A percentile compares a stretch with the other conserved stretches of the same genome.
phyloP scores from a whole-genome alignment of 2,888 invertebrate genomes.

The Drosophila anomalata region DNA sequence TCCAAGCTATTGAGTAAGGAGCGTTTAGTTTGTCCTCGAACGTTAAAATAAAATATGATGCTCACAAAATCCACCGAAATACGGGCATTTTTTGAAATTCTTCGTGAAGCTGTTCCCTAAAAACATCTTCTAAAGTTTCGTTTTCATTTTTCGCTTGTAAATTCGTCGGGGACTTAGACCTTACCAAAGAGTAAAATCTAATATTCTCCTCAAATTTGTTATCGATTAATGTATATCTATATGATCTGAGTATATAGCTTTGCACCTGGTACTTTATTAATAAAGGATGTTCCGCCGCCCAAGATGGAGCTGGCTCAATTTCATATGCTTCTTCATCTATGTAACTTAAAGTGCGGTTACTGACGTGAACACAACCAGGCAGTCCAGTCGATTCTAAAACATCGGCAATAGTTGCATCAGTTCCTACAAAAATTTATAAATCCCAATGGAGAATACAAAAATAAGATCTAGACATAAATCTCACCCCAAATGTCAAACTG shows the following conservation, averaged over 20 bases:
- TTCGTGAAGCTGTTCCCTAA: constrained; percentile 89
- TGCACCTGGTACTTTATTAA: background rate
- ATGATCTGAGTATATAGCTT: background rate
- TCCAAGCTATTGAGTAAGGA: too few species aligned
- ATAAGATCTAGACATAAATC: constrained; percentile 13
- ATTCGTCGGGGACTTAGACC: background rate
- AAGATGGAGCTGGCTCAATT: constrained; percentile 85
- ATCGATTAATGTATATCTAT: too few species aligned
- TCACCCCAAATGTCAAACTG: constrained; percentile 98
- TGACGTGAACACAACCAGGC: constrained; percentile 95
- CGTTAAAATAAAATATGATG: too few species aligned
- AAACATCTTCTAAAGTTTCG: background rate
- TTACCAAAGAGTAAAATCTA: background rate
- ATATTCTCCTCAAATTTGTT: background rate
- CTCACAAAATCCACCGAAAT: constrained; percentile 86
- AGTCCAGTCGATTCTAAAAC: constrained; percentile 96
- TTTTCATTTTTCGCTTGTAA: too few species aligned
- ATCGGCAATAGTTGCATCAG: constrained; percentile 96
- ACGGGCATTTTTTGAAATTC: constrained; percentile 92
- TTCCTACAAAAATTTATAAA: constrained; percentile 59
- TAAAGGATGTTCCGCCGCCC: constrained; percentile 87
- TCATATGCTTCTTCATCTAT: constrained; percentile 86
- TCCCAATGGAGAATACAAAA: background rate
- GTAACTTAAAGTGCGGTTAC: constrained; percentile 88
- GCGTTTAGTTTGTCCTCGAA: too few species aligned